Evolutionary conservation across 2,113 vertebrate species (phyloP), one percentile per base, ranked within the genome.

Genomic region (Calonectris borealis): DNA sequence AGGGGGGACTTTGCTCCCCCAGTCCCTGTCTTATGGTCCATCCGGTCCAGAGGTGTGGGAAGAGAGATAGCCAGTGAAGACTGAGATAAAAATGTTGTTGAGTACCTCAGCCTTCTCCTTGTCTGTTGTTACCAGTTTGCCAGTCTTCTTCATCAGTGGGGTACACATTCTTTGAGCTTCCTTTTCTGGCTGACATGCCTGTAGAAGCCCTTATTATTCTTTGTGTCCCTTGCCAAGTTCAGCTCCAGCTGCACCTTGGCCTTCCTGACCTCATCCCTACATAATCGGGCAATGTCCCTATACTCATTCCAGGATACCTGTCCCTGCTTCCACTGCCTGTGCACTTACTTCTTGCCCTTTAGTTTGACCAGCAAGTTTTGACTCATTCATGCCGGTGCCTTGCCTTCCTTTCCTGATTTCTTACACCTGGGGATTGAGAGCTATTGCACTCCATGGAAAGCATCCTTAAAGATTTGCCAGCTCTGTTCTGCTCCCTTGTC

Each of bases 271-370:
- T 4, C 16, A 36, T 19, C 3, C 18, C 11, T 44, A 7, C 12
- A 68, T 5, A 48, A 48, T 6, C 2, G 0, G 21, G 3, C 34
- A 38, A 7, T 4, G 3, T 38, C 16, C 10, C 16, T 68, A 3
- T 36, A 11, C 6, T 46, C 16, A 46, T 68, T 32, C 14, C 11
- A 55, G 14, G 15, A 36, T 29, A 55, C 13, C 20, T 49, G n/a
- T 61, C 26, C 34, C 25, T 55, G 19, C 4, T 36, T 46, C 7
- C 32, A 18, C 51, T 38, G 29, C 4, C 36, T 27, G 14, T 27
- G 18, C 31, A 22, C 25, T 83, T 61, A 36, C 25, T 52, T 62
- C 16, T 72, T 68, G 7, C 9, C 12, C 13, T 81, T 71, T n/a
- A n/a, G 18, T 61, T 29, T 71, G 31, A 42, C 11, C 15, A 52